Conservation (phyloP, 2,113 vertebrate genomes). For the Gnathonemus echidnorhynchus region DNA sequence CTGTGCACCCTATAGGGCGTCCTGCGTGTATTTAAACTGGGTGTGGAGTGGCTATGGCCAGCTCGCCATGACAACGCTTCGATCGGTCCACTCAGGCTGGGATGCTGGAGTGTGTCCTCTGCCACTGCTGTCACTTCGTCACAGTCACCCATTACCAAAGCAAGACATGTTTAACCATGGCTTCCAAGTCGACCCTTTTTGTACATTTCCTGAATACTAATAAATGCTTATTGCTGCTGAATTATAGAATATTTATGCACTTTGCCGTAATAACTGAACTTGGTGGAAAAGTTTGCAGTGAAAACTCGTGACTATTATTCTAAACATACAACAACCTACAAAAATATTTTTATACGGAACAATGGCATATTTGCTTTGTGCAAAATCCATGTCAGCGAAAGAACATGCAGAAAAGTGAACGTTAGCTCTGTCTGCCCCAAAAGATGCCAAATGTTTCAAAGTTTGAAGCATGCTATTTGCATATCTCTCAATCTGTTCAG, state of each 20-base stretch:
- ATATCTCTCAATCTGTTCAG: neutral
- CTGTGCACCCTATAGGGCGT: neutral
- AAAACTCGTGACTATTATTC: neutral
- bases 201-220: neutral
- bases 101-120: neutral
- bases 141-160: neutral
- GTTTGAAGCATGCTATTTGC: neutral
- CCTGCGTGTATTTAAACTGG: neutral
- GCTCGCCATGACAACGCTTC: neutral
- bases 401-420: neutral
- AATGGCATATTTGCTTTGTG: neutral
- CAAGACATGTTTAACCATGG: neutral
- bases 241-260: neutral
- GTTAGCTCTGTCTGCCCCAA: neutral
- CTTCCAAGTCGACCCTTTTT: neutral
- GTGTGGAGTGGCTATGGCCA: neutral
- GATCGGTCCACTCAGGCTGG: neutral
- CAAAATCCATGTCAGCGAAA: neutral
- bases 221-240: neutral
- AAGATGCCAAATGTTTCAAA: neutral
- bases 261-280: neutral
- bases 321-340: neutral
- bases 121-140: neutral
- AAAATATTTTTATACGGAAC: neutral
- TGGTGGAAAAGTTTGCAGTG: neutral